Base-by-base conservation (phyloP, 2,888 invertebrate genomes). In the Ochropacha duplaris region DNA sequence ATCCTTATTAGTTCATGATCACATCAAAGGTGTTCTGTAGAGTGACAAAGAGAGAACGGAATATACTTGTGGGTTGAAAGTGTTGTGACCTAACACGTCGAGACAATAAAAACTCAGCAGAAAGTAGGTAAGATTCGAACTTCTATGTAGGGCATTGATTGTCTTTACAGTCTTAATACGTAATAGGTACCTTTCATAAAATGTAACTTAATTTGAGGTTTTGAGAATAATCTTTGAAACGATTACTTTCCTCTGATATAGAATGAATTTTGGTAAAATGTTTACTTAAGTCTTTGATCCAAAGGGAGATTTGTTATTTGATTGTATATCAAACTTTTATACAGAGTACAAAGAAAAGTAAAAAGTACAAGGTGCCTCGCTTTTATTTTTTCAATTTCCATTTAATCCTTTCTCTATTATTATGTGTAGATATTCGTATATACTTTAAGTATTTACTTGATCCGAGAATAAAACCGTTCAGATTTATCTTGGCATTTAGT, bases 11-110 rank as follows among this genome's bases (percentile, higher is more conserved):
- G 6, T 16, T 44, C 9, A 6, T 2, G 14, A 44, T 39, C 6
- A 34, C 14, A 39, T n/a, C n/a, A 4, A 39, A 39, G 39, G 4
- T n/a, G 5, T 16, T 19, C 16, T 8, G 39, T 19, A 16, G 8
- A 1, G 39, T 31, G n/a, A 44, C 16, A 44, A n/a, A 44, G 6
- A 26, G 16, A 11, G 8, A 51, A 51, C 28, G 14, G 28, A 28
- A 51, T 28, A 51, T 28, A 28, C 16, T 28, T 50, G 24, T 28
- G 26, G 50, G 28, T 26, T 44, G 44, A 8, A 44, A 44, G 44
- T 19, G 44, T 19, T 50, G n/a, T 28, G 50, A 51, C 50, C 16
- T 51, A 51, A 19, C 28, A 51, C 50, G 50, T 51, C 50, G 3
- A 9, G 9, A 51, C 19, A 24, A 16, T 28, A 51, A 51, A 51